Evolutionary conservation across 2,797 vertebrate species (phyloP), one percentile per base, ranked within the genome.

Genomic region (Diceros bicornis): DNA sequence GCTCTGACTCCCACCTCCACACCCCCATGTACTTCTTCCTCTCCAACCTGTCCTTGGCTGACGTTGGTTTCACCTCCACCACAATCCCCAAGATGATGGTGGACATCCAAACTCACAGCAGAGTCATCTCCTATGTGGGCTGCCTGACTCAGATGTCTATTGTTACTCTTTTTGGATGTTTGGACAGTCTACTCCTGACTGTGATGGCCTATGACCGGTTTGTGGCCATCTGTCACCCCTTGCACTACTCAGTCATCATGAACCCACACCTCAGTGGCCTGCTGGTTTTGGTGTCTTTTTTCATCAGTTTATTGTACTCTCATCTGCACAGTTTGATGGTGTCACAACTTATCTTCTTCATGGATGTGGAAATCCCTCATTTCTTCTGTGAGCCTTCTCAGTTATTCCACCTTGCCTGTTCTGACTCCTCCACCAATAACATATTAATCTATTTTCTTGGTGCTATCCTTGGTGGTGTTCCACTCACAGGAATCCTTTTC

Each of bases 171-270:
- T 92, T 85, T 44, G 91, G 29, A 25, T 78, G 75, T 50, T 69
- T 90, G 81, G 89, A 83, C 23, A 83, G 27, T 55, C 77, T 95
- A 20, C 52, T 96, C 32, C 61, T 95, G 52, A 89, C 85, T 2
- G 34, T 59, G 25, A 97, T 97, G 96, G 94, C 93, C 62, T 92
- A 92, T 87, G 96, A 97, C 23, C 17, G 61, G 5, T 96, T 93
- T 71, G 50, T 97, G 47, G 96, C 97, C 44, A 92, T 97, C 44
- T 95, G 93, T 68, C 29, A 90, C 11, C 96, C 97, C 10, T 74
- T 97, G 34, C 64, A 87, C 55, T 96, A 95, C 41, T 21, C 17
- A 1, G 37, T 34, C 61, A 20, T 91, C 64, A 94, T 91, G 82
- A 91, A 57, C 18, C 69, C 66, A 7, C 37, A 6, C 4, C 14